Evolutionary conservation across 2,888 invertebrate genomes (phyloP).

Genomic region (Pachymerium ferrugineum): DNA sequence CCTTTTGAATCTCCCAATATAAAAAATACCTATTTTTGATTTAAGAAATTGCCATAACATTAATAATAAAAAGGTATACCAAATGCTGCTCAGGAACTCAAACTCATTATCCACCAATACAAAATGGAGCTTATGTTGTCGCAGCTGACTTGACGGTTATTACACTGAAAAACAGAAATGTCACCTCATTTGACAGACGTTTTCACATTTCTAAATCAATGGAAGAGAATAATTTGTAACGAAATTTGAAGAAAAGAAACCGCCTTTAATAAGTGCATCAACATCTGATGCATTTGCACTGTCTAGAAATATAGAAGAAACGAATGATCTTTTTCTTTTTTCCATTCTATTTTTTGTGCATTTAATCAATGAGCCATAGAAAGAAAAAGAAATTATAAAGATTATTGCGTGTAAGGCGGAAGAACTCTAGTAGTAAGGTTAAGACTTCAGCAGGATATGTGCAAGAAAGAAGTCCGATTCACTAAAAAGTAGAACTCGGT

Average conservation of each 20-base stretch:
- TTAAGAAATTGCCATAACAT: too few relatives aligned
- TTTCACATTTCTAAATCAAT: neutral
- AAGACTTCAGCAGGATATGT: neutral
- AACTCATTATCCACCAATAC: neutral
- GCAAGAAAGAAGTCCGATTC: neutral
- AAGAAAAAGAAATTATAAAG: neutral
- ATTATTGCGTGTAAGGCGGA: neutral
- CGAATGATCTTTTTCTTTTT: neutral
- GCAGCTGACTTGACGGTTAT: neutral
- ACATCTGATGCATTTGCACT: neutral
- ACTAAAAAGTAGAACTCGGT: neutral
- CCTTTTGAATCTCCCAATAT: too few relatives aligned
- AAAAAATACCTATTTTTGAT: too few relatives aligned
- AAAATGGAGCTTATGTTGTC: neutral
- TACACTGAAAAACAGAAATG: neutral
- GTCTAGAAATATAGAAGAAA: neutral
- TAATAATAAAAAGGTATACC: too few relatives aligned
- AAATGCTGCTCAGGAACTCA: neutral
- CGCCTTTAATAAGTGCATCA: neutral
- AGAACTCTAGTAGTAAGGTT: neutral
- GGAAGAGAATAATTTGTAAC: neutral
- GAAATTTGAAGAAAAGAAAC: neutral
- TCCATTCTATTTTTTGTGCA: neutral
- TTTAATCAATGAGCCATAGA: neutral
- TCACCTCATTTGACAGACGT: constrained; percentile 4